A percentile compares a stretch with the other conserved stretches of the same genome.
phyloP scores from a whole-genome alignment of 2,113 vertebrate genomes.

The Rhombomys opimus region DNA sequence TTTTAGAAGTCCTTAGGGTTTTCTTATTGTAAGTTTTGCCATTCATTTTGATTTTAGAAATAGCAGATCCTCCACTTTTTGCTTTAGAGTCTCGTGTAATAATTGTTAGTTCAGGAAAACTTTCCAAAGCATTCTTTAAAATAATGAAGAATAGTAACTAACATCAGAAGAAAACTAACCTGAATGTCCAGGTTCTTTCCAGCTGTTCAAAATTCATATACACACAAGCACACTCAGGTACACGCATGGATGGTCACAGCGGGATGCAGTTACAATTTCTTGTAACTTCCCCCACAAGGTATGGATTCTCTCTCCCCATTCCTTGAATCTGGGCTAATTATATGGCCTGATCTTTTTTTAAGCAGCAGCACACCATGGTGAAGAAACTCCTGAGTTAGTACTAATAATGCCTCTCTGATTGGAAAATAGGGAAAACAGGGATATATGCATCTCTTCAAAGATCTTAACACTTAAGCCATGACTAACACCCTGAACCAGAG shows the following conservation, averaged over 20 bases:
- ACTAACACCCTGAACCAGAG: neutral
- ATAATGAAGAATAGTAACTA: slow-evolving; percentile 72
- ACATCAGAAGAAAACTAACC: slow-evolving; percentile 62
- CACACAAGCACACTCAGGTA: neutral
- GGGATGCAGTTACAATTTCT: slow-evolving; percentile 1
- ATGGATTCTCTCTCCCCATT: neutral
- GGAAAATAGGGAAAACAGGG: neutral
- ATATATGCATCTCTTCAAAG: neutral
- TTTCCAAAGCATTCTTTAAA: slow-evolving; percentile 95
- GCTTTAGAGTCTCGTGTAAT: slow-evolving; percentile 92
- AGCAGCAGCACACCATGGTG: neutral
- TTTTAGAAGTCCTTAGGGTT: slow-evolving; percentile 95
- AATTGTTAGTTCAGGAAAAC: slow-evolving; percentile 96
- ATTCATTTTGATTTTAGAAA: slow-evolving; percentile 96
- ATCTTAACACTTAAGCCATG: neutral
- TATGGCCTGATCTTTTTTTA: neutral
- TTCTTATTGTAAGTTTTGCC: slow-evolving; percentile 98
- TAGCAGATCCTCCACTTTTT: slow-evolving; percentile 91
- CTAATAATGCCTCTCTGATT: neutral
- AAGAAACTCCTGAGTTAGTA: neutral
- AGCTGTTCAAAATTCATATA: slow-evolving; percentile 13
- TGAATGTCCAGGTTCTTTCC: neutral
- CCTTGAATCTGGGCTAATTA: neutral
- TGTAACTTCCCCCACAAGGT: neutral
- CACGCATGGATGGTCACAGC: neutral